These are phyloP conservation scores for Danaus chrysippus DNA, from an alignment of 2,888 invertebrate genomes.

Conservation along the genomic window DNA sequence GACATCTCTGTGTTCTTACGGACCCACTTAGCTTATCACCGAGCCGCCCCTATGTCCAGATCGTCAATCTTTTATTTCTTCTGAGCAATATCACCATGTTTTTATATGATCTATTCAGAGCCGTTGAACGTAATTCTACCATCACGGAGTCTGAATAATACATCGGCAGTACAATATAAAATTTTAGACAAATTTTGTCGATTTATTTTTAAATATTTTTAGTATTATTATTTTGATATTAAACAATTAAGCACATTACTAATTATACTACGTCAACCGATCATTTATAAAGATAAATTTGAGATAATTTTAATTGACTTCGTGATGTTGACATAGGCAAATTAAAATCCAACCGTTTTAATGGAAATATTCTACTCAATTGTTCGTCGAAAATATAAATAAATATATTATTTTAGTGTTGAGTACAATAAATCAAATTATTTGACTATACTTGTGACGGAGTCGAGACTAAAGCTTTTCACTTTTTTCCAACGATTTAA, in stretches of 20 bases:
- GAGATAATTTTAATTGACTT: constrained; percentile 59
- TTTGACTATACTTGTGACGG: too few relatives aligned
- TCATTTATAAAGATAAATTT: constrained; percentile 52
- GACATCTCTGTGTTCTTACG: constrained; percentile 55
- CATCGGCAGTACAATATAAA: constrained; percentile 1
- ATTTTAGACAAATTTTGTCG: neutral
- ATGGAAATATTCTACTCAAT: constrained; percentile 1
- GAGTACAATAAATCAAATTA: neutral
- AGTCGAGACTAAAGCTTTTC: too few relatives aligned
- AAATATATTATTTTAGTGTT: neutral
- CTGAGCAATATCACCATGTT: constrained; percentile 55
- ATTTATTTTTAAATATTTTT: neutral
- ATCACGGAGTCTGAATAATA: constrained; percentile 26
- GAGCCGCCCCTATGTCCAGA: constrained; percentile 44
- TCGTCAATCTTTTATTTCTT: constrained; percentile 54
- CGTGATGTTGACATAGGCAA: constrained; percentile 51
- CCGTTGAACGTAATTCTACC: constrained; percentile 23
- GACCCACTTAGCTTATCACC: constrained; percentile 48
- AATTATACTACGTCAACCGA: constrained; percentile 8
- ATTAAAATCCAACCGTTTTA: constrained; percentile 43
- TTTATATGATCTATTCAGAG: constrained; percentile 47
- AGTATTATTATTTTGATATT: neutral
- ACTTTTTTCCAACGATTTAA: neutral
- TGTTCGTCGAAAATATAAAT: neutral
- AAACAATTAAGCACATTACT: neutral